Evolutionary conservation across 2,113 vertebrate genomes (phyloP), one percentile per base, ranked within the genome.

Genomic region (Elanoides forficatus): DNA sequence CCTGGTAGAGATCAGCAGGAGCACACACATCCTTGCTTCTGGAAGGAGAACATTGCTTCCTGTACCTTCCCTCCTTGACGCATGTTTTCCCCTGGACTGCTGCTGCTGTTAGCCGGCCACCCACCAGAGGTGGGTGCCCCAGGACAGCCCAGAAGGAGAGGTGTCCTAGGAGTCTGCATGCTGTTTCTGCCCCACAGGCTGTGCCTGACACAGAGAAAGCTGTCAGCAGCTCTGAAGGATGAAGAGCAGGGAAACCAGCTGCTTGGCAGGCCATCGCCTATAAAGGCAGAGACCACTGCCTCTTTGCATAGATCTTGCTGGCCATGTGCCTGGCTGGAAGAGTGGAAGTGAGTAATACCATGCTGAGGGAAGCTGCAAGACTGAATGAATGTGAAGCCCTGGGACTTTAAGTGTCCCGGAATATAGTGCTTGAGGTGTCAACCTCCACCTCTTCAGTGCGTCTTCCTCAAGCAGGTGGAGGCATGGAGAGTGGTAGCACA

Each of bases 221-320:
- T 90, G 71, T 83, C 63, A 94, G 76, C 72, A 68, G 59, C 38
- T 84, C 80, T 94, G 91, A 88, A 13, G 16, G 84, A 88, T 93
- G 48, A 90, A 87, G 53, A 58, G 85, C 86, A 81, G 90, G 55
- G 86, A 88, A 91, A 84, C 26, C 52, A 97, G 80, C 52, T 53
- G 34, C 82, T 85, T 66, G 90, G 78, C 79, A 90, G 80, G 7
- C 4, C 14, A 58, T 63, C 18, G 13, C 82, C 89, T 94, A 2
- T 91, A 59, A 80, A 94, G 78, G 86, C 87, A 80, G 91, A 90
- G 93, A 91, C 78, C 94, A 30, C 58, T 96, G 81, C 66, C 89
- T 87, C 86, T 84, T 88, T 84, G 70, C 43, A 89, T 66, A 76
- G 95, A 80, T 94, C 60, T 62, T 82, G 88, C 89, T 97, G 95